phyloP scores from a whole-genome alignment of 2,797 vertebrate genomes.

The Mareca penelope region DNA sequence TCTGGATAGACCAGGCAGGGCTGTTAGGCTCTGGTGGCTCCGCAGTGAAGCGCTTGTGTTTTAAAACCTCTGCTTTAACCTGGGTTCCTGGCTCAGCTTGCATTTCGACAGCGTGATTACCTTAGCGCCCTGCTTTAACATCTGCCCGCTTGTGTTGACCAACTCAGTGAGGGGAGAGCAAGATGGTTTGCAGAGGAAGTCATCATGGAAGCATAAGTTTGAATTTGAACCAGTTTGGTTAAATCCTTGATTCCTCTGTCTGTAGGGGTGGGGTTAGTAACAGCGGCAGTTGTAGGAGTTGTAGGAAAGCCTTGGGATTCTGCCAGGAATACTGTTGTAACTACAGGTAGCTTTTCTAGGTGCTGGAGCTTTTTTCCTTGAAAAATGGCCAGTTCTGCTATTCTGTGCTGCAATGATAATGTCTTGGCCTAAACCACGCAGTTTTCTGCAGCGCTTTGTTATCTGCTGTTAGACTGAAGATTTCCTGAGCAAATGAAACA shows the following conservation, averaged over 20 bases:
- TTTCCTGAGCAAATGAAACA: not conserved
- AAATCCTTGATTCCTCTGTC: not conserved
- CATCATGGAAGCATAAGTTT: not conserved
- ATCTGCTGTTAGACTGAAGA: not conserved
- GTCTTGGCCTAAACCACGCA: not conserved
- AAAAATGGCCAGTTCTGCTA: not conserved
- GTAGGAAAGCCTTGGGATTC: not conserved
- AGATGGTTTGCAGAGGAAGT: not conserved
- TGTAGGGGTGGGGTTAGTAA: not conserved
- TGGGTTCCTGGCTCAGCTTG: not conserved
- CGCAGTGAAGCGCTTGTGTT: rapidly evolving
- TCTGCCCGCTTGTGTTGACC: not conserved
- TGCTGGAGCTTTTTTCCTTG: not conserved
- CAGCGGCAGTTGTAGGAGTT: not conserved
- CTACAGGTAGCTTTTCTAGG: not conserved
- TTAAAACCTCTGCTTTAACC: not conserved
- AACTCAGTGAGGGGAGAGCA: not conserved
- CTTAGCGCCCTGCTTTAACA: not conserved
- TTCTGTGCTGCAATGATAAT: not conserved
- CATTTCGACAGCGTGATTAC: not conserved
- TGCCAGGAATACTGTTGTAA: not conserved
- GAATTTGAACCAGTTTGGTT: not conserved
- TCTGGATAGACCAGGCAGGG: not conserved
- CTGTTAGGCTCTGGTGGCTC: not conserved
- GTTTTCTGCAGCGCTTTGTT: not conserved